phyloP scores from a whole-genome alignment of 2,113 vertebrate species.

The Pipa parva region DNA sequence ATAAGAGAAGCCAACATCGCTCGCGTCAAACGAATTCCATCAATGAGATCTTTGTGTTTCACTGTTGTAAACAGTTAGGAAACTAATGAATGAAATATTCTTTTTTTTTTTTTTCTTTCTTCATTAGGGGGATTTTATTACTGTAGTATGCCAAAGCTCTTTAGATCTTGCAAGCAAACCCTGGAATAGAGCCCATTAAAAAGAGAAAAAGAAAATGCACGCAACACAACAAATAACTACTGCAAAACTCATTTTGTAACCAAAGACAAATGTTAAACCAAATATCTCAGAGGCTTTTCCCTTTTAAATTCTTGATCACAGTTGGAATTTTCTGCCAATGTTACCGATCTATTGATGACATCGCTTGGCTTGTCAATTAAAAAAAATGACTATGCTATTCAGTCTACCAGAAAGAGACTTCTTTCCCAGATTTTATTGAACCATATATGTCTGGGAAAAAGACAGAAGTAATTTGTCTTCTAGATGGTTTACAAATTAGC shows the following conservation, averaged over 20 bases:
- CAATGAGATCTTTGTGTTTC: conserved; percentile 17
- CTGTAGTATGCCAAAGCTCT: conserved; percentile 5
- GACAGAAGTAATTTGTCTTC: too few species aligned
- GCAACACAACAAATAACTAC: not conserved
- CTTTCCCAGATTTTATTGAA: too few species aligned
- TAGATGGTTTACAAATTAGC: too few species aligned
- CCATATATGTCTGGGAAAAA: too few species aligned
- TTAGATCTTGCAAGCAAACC: not conserved
- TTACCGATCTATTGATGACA: too few species aligned
- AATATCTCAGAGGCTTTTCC: too few species aligned
- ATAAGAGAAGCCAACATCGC: conserved; percentile 18
- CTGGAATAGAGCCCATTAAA: conserved; percentile 12
- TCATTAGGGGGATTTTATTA: conserved; percentile 30
- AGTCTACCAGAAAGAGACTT: too few species aligned
- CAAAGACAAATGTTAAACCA: not conserved
- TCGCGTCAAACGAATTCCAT: conserved; percentile 12
- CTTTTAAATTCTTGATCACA: too few species aligned
- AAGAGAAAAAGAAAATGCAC: not conserved
- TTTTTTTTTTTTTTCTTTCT: conserved; percentile 16
- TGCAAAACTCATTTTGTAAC: not conserved
- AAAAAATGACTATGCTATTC: too few species aligned
- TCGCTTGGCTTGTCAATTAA: too few species aligned
- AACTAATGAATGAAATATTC: conserved; percentile 5
- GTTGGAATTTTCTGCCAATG: too few species aligned
- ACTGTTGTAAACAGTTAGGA: not conserved